phyloP scores from a whole-genome alignment of 1,140 invertebrate species.

The Anastatus disparis region DNA sequence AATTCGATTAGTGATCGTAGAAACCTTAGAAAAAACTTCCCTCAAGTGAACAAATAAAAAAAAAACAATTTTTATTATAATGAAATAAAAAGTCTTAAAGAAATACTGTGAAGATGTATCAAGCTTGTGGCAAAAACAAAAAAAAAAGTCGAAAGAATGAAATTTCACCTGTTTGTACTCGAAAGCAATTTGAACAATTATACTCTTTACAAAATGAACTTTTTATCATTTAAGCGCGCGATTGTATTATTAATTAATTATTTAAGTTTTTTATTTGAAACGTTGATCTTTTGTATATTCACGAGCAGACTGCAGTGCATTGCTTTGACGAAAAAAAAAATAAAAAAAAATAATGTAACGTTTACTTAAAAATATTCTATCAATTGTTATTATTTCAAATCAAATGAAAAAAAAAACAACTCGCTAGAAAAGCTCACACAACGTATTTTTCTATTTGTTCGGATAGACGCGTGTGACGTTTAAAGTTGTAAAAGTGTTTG shows the following conservation, averaged over 20 bases:
- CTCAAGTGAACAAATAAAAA: neutral
- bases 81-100: too few relatives aligned
- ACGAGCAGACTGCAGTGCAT: neutral
- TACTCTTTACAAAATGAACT: neutral
- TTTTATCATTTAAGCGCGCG: neutral
- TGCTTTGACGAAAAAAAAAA: slow-evolving; percentile 5
- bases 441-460: slow-evolving; percentile 38
- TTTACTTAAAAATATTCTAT: neutral
- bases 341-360: neutral
- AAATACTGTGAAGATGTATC: neutral
- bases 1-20: slow-evolving; percentile 6
- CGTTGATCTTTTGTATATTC: slow-evolving; percentile 25
- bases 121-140: too few relatives aligned
- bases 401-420: neutral
- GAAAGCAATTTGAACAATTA: slow-evolving; percentile 10
- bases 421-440: slow-evolving; percentile 11
- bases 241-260: neutral
- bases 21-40: slow-evolving; percentile 8
- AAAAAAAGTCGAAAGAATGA: neutral
- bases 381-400: neutral
- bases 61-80: neutral
- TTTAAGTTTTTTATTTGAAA: neutral
- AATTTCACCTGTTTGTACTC: slow-evolving; percentile 34
- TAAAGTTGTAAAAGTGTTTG: neutral
- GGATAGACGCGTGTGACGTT: neutral